Evolutionary conservation across 2,888 invertebrate species (phyloP), one percentile per base, ranked within the genome.

Genomic region (Odiellus spinosus): DNA sequence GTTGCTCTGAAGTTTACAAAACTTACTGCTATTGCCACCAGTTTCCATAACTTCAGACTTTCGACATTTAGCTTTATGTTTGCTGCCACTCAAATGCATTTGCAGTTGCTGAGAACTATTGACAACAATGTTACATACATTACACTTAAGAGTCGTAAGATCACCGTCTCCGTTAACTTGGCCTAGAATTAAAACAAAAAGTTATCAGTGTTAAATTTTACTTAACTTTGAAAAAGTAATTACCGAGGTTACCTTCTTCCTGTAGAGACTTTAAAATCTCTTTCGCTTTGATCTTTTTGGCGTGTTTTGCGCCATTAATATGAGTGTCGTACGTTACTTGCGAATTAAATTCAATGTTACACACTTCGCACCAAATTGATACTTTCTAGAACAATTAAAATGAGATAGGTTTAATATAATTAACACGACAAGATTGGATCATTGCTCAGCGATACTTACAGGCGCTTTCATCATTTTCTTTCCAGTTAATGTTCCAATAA

Each of bases 321-420:
- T 71, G 71, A 46, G 68, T 67, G 49, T 69, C 67, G 49, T 67
- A 59, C n/a, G 70, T 68, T 34, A 64, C 60, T 55, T 67, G 67
- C 35, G 69, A 68, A 17, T 67, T 69, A 53, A 70, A 70, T 21
- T 66, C 64, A 35, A 71, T 59, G 47, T 66, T 64, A 56, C 71
- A 71, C 45, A 69, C 64, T 21, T 65, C 62, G 55, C 71, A 71
- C 12, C 63, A 59, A 41, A 58, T 56, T 8, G 51, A 52, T 14
- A 55, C 56, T 62, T 26, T 26, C 26, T 26, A 26, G 5, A 26
- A 8, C 5, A 26, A 6, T 26, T 26, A 6, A 26, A 26, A 6
- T 26, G 26, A 26, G n/a, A n/a, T n/a, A n/a, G n/a, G n/a, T n/a
- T n/a, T n/a, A n/a, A n/a, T n/a, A n/a, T n/a, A n/a, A n/a, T n/a